A percentile compares a stretch with the other conserved stretches of the same genome.
Conservation (phyloP, 2,797 vertebrate genomes). For the Chelonia mydas region DNA sequence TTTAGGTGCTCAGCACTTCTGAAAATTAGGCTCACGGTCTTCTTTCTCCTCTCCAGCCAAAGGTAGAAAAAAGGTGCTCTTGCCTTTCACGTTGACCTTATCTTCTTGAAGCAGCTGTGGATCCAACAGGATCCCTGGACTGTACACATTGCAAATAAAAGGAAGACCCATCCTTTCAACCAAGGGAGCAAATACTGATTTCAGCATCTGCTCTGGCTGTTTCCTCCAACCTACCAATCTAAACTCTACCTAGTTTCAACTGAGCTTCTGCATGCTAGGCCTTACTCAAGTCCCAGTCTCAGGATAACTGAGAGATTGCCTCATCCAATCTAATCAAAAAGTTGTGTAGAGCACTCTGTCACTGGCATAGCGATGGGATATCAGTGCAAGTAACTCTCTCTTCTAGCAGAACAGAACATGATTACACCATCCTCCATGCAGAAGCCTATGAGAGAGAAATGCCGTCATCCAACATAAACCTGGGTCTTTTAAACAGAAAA, state of each 20-base stretch:
- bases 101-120: neutral
- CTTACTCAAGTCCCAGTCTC: neutral
- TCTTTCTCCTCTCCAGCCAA: neutral
- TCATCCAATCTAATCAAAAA: neutral
- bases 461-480: neutral
- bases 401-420: neutral
- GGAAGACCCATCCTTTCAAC: neutral
- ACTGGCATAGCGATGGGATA: neutral
- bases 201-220: neutral
- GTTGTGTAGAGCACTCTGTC: neutral
- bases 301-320: neutral
- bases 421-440: neutral
- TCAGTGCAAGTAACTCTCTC: neutral
- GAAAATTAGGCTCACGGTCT: neutral
- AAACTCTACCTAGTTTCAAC: neutral
- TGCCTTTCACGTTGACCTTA: neutral
- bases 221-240: neutral
- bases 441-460: neutral
- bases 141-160: neutral
- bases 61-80: neutral
- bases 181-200: neutral
- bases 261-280: accelerated
- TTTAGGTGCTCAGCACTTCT: neutral
- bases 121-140: neutral
- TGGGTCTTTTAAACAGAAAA: neutral